Conservation (phyloP, 2,888 invertebrate species). For the Amphipoea oculea region DNA sequence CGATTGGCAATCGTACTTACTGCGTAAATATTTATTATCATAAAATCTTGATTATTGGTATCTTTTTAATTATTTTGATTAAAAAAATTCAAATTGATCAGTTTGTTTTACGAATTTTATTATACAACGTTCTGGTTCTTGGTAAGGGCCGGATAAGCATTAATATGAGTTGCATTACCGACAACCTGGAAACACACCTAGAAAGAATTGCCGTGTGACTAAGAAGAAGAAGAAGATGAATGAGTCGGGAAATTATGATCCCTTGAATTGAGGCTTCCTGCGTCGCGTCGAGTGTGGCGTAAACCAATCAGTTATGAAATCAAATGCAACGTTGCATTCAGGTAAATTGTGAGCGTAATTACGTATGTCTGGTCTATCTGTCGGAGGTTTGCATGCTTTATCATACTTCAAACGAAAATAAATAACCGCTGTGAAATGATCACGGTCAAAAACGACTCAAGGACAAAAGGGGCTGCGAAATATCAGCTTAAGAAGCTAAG, state of each 20-base stretch:
- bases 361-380: neutral
- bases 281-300: neutral
- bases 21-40: constrained; percentile 28
- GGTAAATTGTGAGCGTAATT: neutral
- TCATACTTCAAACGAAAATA: neutral
- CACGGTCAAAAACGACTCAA: neutral
- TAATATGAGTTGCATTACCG: neutral
- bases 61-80: neutral
- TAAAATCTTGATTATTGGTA: neutral
- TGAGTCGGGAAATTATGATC: neutral
- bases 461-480: neutral
- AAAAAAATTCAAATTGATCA: neutral
- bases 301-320: neutral
- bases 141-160: neutral
- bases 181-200: neutral
- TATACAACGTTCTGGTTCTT: neutral
- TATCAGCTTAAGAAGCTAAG: neutral
- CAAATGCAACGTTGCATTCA: neutral
- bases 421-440: neutral
- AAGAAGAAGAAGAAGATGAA: too few relatives aligned
- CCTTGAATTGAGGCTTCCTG: neutral
- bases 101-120: neutral
- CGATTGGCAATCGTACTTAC: neutral
- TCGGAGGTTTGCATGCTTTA: neutral
- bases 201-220: neutral